Evolutionary conservation across 2,113 vertebrate species (phyloP).

Genomic region (Elaphurus davidianus): DNA sequence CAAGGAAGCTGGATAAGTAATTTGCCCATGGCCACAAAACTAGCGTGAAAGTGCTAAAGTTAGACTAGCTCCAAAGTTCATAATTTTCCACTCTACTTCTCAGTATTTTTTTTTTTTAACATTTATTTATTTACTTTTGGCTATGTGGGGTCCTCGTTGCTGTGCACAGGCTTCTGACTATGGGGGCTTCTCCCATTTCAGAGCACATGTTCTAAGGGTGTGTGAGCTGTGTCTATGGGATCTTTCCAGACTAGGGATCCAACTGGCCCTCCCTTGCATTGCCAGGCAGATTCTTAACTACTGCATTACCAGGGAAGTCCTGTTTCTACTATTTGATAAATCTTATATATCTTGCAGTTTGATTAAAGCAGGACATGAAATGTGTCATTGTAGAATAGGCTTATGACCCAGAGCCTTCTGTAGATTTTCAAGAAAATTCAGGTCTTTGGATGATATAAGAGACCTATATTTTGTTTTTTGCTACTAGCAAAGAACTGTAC

Average conservation of each 20-base stretch:
- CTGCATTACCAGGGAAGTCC: not conserved
- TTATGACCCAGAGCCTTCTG: not conserved
- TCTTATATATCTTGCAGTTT: not conserved
- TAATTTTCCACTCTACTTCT: not conserved
- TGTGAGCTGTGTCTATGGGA: not conserved
- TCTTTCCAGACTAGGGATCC: not conserved
- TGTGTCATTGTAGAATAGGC: not conserved
- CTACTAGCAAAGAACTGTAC: not conserved
- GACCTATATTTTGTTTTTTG: not conserved
- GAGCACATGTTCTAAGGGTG: not conserved
- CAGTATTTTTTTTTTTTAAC: not conserved
- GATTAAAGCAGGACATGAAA: not conserved
- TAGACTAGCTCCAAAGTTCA: not conserved
- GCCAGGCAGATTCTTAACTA: not conserved
- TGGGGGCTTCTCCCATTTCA: not conserved
- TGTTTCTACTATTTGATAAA: not conserved
- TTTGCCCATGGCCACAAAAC: not conserved
- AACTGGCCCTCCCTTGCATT: not conserved
- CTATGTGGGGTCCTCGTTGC: not conserved
- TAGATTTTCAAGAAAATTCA: not conserved
- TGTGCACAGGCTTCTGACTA: not conserved
- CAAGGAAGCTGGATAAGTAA: not conserved
- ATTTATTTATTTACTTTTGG: not conserved
- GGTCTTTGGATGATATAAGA: conserved; percentile 30
- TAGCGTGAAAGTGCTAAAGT: not conserved